Evolutionary conservation across 35 echinoderm and acorn worm species (phyloP).

Genomic region (Strongylocentrotus purpuratus): DNA sequence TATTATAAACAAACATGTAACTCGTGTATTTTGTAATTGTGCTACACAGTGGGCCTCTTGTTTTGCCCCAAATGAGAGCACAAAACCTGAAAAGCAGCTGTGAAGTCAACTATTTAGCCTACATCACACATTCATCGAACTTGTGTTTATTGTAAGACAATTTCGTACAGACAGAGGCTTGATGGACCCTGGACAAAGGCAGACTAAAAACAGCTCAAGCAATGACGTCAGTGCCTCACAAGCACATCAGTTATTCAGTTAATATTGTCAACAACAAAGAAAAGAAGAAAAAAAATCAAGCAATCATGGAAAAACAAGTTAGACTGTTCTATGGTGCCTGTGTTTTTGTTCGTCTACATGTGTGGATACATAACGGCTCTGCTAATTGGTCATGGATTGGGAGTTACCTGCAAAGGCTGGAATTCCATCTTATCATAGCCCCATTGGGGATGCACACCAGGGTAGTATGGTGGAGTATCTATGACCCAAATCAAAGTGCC

Average conservation of each 20-base stretch:
- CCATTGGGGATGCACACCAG: not conserved
- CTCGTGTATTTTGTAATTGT: not conserved
- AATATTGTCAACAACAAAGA: constrained; percentile 7
- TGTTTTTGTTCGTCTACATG: not conserved
- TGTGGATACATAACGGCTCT: not conserved
- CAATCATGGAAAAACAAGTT: not conserved
- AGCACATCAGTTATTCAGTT: constrained; percentile 10
- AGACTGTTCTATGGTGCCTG: not conserved
- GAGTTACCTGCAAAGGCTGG: not conserved
- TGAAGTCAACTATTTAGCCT: not conserved
- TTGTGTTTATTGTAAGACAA: not conserved
- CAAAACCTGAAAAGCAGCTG: not conserved
- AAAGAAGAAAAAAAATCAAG: not conserved
- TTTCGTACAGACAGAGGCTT: not conserved
- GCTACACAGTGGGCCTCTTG: not conserved
- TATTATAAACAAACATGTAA: not conserved
- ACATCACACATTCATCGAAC: not conserved
- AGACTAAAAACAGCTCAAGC: not conserved
- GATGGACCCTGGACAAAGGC: not conserved
- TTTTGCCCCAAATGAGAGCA: not conserved
- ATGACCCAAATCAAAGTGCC: not conserved
- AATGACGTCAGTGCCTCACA: constrained; percentile 27
- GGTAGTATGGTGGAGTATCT: not conserved
- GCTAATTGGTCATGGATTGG: constrained; percentile 21
- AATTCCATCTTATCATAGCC: not conserved